Percentiles rank a stretch among this genome's conserved stretches.
Evolutionary conservation across 2,888 invertebrate species (phyloP).

Genomic region (Trypoxylon attenuatum): DNA sequence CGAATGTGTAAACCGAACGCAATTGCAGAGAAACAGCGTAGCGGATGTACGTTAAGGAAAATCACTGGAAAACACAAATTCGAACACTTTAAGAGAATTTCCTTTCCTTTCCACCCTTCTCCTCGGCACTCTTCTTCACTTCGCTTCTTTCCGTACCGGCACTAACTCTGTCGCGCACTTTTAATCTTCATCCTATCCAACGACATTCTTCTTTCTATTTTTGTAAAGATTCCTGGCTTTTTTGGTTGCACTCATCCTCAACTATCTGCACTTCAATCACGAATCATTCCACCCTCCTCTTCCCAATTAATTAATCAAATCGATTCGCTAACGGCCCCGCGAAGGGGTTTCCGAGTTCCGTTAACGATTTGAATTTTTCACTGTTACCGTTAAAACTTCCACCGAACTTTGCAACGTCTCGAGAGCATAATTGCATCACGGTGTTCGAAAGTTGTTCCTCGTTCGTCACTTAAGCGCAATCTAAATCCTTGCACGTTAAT

Average conservation of each 20-base stretch:
- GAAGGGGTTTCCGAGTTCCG: not conserved
- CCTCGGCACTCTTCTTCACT: not conserved
- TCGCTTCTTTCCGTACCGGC: not conserved
- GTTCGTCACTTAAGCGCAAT: not conserved
- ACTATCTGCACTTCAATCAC: not conserved
- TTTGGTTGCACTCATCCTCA: constrained; percentile 9
- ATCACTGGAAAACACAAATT: not conserved
- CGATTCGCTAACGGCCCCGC: not conserved
- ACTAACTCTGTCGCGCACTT: not conserved
- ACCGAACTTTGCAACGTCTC: constrained; percentile 54
- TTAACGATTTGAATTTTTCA: not conserved
- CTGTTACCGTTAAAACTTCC: no score
- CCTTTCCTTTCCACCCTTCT: no score
- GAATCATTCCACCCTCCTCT: not conserved
- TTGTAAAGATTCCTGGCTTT: constrained; percentile 20
- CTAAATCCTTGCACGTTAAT: not conserved
- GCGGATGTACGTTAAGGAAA: not conserved
- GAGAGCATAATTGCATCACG: constrained; percentile 40
- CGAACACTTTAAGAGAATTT: no score
- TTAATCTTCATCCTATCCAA: not conserved
- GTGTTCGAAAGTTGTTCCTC: not conserved
- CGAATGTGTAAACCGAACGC: not conserved
- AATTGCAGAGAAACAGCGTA: not conserved
- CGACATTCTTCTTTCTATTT: constrained; percentile 23
- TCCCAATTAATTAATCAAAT: not conserved